These are phyloP conservation scores for Drosophila monieri DNA, from an alignment of 2,888 invertebrate species.

Conservation along the genomic window DNA sequence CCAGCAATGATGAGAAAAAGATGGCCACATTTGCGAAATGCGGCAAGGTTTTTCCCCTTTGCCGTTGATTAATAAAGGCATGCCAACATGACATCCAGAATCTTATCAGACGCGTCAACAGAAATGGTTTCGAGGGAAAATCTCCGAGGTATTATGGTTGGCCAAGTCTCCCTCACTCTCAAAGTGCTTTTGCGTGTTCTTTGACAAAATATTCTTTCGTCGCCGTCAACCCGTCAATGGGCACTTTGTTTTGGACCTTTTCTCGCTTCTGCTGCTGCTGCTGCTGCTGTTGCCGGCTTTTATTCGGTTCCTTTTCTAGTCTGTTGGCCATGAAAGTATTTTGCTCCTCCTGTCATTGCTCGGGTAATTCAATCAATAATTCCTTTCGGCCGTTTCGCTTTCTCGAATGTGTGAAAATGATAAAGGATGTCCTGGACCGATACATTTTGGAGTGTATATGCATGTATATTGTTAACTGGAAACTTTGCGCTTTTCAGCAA, in stretches of 20 bases:
- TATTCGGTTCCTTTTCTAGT: constrained; percentile 64
- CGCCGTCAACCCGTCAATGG: constrained; percentile 6
- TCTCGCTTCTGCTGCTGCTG: neutral
- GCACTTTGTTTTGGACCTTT: constrained; percentile 11
- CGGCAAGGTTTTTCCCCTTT: constrained; percentile 13
- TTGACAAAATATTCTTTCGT: neutral
- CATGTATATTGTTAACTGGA: constrained; percentile 7
- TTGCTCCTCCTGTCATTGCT: constrained; percentile 21
- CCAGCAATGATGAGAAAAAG: constrained; percentile 15
- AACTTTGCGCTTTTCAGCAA: constrained; percentile 26
- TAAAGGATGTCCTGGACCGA: constrained; percentile 48
- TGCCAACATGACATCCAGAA: constrained; percentile 38
- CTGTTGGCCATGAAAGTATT: constrained; percentile 72
- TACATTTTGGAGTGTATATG: constrained; percentile 12
- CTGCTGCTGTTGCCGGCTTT: constrained; percentile 14
- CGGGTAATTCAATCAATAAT: constrained; percentile 66
- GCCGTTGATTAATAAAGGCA: constrained; percentile 47
- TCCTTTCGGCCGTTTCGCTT: constrained; percentile 40
- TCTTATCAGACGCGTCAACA: constrained; percentile 43
- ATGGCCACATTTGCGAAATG: constrained; percentile 39
- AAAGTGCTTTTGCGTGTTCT: constrained; percentile 49
- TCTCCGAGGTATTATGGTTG: neutral
- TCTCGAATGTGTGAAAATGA: constrained; percentile 63
- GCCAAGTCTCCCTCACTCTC: constrained; percentile 5
- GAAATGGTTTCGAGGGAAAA: constrained; percentile 1